Evolutionary conservation across 1,140 invertebrate species (phyloP).

Genomic region (Bicyclus anynana): DNA sequence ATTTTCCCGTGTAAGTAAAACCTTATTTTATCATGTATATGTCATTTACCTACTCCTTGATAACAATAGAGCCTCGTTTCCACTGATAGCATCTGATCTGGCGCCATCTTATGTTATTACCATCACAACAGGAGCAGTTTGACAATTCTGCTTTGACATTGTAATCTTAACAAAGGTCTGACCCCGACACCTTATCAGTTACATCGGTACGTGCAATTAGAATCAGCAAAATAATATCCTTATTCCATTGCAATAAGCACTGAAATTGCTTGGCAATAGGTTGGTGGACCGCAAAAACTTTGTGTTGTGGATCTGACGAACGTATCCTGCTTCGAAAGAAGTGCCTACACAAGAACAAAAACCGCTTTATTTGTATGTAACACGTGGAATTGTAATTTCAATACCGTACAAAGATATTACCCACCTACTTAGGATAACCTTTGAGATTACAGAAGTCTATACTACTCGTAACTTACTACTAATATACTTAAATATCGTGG

Average conservation of each 20-base stretch:
- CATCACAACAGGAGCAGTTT: conserved; percentile 51
- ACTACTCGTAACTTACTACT: too few relatives aligned
- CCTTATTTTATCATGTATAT: too few relatives aligned
- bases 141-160: conserved; percentile 51
- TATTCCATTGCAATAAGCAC: conserved; percentile 14
- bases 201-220: conserved; percentile 14
- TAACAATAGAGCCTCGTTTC: conserved; percentile 4
- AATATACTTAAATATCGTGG: too few relatives aligned
- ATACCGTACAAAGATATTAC: neutral
- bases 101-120: conserved; percentile 54
- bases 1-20: too few relatives aligned
- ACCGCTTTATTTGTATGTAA: neutral
- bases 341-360: conserved; percentile 12
- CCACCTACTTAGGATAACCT: too few relatives aligned
- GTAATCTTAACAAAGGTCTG: conserved; percentile 60
- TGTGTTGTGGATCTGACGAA: conserved; percentile 22
- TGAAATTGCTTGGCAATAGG: conserved; percentile 11
- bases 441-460: too few relatives aligned
- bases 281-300: neutral
- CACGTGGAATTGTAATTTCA: conserved; percentile 1
- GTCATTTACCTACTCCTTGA: neutral
- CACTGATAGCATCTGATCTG: conserved; percentile 43
- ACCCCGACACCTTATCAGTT: conserved; percentile 62
- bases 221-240: conserved; percentile 12
- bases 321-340: conserved; percentile 25